Conservation (phyloP, 2,888 invertebrate genomes). For the Tenthredo distinguenda region DNA sequence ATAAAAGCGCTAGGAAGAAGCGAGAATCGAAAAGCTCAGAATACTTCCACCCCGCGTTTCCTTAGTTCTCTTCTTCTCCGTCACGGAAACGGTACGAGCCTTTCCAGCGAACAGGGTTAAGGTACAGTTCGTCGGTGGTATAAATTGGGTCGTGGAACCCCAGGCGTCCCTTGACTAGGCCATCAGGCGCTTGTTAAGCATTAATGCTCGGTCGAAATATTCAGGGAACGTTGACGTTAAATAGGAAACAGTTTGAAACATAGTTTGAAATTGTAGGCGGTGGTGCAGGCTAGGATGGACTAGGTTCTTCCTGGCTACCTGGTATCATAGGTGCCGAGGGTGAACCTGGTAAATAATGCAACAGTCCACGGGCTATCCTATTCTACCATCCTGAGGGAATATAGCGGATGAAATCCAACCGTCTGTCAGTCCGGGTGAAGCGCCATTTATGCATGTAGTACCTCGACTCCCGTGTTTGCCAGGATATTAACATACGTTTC, state of each 20-base stretch:
- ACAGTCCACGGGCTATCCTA: slow-evolving; percentile 31
- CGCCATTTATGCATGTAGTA: not conserved
- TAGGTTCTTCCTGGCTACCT: slow-evolving; percentile 26
- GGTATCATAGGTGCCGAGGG: not conserved
- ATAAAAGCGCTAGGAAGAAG: not conserved
- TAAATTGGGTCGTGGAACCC: not conserved
- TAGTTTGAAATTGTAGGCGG: slow-evolving; percentile 18
- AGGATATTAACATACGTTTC: slow-evolving; percentile 27
- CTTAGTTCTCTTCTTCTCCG: not conserved
- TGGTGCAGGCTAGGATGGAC: not conserved
- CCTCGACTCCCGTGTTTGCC: slow-evolving; percentile 12
- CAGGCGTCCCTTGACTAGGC: slow-evolving; percentile 13
- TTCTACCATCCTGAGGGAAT: slow-evolving; percentile 21
- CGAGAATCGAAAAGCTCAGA: not conserved
- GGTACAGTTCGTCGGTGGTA: not conserved
- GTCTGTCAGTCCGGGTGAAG: slow-evolving; percentile 2
- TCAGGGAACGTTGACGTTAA: slow-evolving; percentile 26
- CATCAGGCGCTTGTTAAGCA: slow-evolving; percentile 46
- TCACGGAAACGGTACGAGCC: not conserved
- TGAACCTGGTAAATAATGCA: slow-evolving; percentile 46
- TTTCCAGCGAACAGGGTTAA: not conserved
- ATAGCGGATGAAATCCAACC: slow-evolving; percentile 31
- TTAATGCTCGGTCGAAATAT: slow-evolving; percentile 33
- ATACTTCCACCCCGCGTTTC: not conserved
- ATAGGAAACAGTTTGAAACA: slow-evolving; percentile 48